Conservation (phyloP, 2,113 vertebrate genomes). For the Myiagra hebetior region DNA sequence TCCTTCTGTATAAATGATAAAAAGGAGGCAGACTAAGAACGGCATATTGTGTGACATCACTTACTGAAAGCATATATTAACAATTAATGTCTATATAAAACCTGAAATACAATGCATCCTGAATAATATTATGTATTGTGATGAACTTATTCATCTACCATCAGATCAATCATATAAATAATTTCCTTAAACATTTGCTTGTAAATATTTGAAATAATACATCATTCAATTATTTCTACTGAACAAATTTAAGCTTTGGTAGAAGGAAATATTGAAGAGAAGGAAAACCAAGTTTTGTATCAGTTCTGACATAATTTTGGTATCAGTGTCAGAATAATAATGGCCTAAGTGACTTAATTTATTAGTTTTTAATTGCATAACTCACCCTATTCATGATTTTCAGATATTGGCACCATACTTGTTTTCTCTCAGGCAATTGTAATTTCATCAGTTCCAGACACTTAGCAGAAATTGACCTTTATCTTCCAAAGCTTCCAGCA, state of each 20-base stretch:
- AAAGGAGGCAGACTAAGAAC: neutral
- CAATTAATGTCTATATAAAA: neutral
- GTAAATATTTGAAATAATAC: neutral
- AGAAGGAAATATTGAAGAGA: neutral
- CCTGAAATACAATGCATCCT: neutral
- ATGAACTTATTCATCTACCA: neutral
- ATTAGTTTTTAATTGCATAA: neutral
- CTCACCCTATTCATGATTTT: neutral
- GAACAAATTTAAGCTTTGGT: fast-evolving
- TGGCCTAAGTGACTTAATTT: neutral
- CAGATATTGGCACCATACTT: neutral
- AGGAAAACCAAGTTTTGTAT: neutral
- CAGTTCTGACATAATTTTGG: neutral
- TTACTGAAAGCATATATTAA: neutral
- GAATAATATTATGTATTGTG: neutral
- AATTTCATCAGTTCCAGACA: neutral
- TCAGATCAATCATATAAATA: neutral
- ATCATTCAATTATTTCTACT: neutral
- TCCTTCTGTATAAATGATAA: neutral
- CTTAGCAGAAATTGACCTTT: conserved; percentile 30
- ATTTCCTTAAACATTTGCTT: neutral
- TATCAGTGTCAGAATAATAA: neutral
- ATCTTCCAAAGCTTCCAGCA: neutral
- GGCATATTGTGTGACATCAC: neutral
- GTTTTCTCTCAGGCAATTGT: neutral